Conservation (phyloP, 2,888 invertebrate genomes). For the Nebria salina region DNA sequence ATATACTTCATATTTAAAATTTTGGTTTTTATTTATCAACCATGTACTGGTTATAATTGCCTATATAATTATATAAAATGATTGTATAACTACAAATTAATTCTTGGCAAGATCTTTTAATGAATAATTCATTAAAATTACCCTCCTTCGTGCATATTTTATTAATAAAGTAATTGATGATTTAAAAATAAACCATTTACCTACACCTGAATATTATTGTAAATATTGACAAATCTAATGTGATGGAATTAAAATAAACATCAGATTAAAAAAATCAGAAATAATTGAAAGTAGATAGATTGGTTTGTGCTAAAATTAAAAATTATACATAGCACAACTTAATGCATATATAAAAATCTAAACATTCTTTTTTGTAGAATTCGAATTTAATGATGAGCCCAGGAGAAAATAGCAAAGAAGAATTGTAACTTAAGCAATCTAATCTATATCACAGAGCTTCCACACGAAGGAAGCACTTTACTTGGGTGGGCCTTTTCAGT, state of each 20-base stretch:
- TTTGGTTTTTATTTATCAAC: too few species aligned
- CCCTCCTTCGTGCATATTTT: neutral
- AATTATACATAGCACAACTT: too few species aligned
- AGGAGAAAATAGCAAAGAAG: neutral
- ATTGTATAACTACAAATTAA: too few species aligned
- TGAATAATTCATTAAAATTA: too few species aligned
- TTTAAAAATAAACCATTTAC: neutral
- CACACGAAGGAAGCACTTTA: neutral
- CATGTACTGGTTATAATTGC: too few species aligned
- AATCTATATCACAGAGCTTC: neutral
- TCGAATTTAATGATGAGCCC: neutral
- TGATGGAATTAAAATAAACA: neutral
- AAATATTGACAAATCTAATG: neutral
- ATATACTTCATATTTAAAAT: too few species aligned
- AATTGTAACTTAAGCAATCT: neutral
- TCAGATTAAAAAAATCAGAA: too few species aligned
- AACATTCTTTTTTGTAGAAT: neutral
- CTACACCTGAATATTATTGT: neutral
- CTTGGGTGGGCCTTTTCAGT: neutral
- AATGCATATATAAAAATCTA: too few species aligned
- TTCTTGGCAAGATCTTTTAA: too few species aligned
- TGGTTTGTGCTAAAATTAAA: too few species aligned
- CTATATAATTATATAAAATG: too few species aligned
- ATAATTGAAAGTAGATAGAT: too few species aligned
- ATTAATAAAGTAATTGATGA: neutral